Base-by-base conservation (phyloP, 2,113 vertebrate genomes). In the Melanostigma gelatinosum region DNA sequence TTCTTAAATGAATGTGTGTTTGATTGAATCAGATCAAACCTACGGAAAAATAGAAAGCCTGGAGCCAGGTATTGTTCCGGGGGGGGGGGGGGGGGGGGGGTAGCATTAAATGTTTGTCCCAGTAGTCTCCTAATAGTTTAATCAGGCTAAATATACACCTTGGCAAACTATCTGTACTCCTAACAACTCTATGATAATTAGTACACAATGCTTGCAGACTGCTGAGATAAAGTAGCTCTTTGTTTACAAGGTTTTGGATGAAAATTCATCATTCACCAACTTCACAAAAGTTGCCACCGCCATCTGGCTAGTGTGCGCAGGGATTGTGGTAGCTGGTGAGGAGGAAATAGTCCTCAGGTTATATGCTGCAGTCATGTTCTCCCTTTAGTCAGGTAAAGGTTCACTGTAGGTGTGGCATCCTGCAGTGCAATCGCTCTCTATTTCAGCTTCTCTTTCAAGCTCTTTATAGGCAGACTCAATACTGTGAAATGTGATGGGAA, bases 401-500 rank as follows among this genome's bases (percentile, higher is more conserved):
- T 24, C n/a, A 8, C 50, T 68, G 58, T 79, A 27, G 60, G 55
- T 65, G 50, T 44, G 36, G 32, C 36, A 34, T 75, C 46, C 61
- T 82, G 67, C 77, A 71, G 72, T 65, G 75, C 65, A 82, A 79
- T 24, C 68, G 48, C 40, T 87, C 54, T 55, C 44, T 42, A 32
- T 77, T 88, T 83, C 63, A 72, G 52, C 29, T 32, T 52, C 57
- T 65, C 40, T 70, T 74, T 63, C 50, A 12, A 38, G 79, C 61
- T 68, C 44, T 64, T 74, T 60, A 58, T 16, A 36, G 88, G 83
- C 77, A 83, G 82, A 90, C 65, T 75, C 80, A 84, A 50, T 75
- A 76, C 75, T 90, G 80, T 91, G 75, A 91, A 92, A 94, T 86
- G 79, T 90, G 69, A 89, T 79, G 80, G 89, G 85, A 87, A 87